Conservation (phyloP, 1,140 invertebrate species). For the Chionoecetes opilio region DNA sequence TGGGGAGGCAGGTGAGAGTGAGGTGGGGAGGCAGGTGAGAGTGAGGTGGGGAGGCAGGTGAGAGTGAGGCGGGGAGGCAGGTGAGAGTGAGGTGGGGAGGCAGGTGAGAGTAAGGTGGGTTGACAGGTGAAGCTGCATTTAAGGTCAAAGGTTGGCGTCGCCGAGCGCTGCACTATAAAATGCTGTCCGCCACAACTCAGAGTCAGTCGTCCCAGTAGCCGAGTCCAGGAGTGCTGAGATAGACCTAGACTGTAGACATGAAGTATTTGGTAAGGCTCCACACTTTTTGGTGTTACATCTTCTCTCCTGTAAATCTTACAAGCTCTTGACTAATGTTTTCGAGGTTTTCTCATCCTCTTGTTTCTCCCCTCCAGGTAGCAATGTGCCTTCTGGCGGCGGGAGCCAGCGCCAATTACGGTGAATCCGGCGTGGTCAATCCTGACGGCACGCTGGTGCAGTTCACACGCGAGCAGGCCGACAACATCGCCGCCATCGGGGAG, state of each 20-base stretch:
- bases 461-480: slow-evolving; percentile 44
- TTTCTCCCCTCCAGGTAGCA: slow-evolving; percentile 4
- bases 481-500: slow-evolving; percentile 52
- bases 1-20: too few species aligned
- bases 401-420: slow-evolving; percentile 10
- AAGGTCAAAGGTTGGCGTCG: background rate
- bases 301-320: background rate
- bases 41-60: too few species aligned
- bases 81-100: too few species aligned
- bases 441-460: slow-evolving; percentile 33
- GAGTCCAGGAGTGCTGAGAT: slow-evolving; percentile 41
- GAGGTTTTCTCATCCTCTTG: background rate
- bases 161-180: background rate
- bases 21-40: too few species aligned
- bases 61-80: too few species aligned
- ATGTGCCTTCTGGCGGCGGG: slow-evolving; percentile 39
- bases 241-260: background rate
- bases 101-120: too few species aligned
- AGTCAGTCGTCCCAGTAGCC: slow-evolving; percentile 49
- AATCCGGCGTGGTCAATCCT: slow-evolving; percentile 38
- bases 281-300: background rate
- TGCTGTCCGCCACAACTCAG: background rate
- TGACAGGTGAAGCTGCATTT: too few species aligned
- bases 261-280: slow-evolving; percentile 39
- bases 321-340: background rate